Evolutionary conservation across 2,888 invertebrate genomes (phyloP), one percentile per base, ranked within the genome.

Genomic region (Leistus spinibarbis): DNA sequence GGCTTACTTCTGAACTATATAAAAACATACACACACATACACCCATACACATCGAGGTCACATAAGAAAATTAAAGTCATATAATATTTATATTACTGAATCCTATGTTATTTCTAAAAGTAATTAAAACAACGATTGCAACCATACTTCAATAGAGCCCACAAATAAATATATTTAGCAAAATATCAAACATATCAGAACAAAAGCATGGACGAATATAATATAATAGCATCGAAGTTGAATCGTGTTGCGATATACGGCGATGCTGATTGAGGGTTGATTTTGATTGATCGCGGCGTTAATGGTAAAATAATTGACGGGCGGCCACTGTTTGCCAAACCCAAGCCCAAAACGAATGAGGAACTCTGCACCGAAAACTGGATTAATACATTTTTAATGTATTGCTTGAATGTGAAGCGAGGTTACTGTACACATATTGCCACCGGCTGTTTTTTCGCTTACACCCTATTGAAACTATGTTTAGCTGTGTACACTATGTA

Each of bases 321-420:
- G 76, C 82, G 60, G 81, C 81, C 80, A 78, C 76, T 82, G 84
- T 83, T 83, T 83, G 83, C 57, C 23, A 24, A 73, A 54, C 67
- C 63, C 23, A 69, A 40, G 40, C 40, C 40, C 10, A 13, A 13
- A 40, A 10, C 40, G 40, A 40, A 40, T 13, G 40, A 40, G 40
- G 40, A 40, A 40, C 40, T 7, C 40, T 13, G 40, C 73, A 80
- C 80, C 82, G 83, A 84, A 85, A 85, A 85, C 85, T 85, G 85
- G 84, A 85, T 85, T 85, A 85, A 85, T 85, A 83, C 84, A 85
- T 85, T 85, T 85, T 85, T 85, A 84, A 85, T 85, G 82, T 79
- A 82, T 19, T 40, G 66, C 40, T 5, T 7, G 40, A 40, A 40
- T 40, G 13, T 13, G 66, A 23, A 16, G 53, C 64, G 54, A 53